Evolutionary conservation across 2,797 vertebrate species (phyloP), one percentile per base, ranked within the genome.

Genomic region (Microchirus variegatus): DNA sequence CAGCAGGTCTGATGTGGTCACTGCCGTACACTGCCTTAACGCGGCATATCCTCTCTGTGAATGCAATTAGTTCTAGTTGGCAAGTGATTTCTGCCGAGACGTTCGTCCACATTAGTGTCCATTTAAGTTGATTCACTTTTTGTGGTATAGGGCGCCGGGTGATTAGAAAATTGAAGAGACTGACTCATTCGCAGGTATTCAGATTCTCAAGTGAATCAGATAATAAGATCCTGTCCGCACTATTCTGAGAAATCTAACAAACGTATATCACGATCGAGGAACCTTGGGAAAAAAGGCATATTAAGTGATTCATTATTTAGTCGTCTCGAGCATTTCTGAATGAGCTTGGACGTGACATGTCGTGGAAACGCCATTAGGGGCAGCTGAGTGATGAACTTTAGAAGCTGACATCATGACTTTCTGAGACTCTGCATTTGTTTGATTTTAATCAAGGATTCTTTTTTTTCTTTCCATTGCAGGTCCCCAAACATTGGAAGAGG

Each of bases 181-280:
- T 85, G 81, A 81, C 82, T 83, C 81, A 85, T 90, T 45, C 51
- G 45, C 19, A 53, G 70, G 70, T 77, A 66, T 75, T 90, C 75
- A 80, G 68, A 59, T 74, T 75, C 42, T 75, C 50, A 67, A 80
- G 59, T 83, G 80, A 88, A 77, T 85, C 72, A 70, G 78, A 84
- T 75, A 87, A 87, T 85, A 57, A 76, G 57, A 70, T 80, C 76
- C 63, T 73, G 61, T 69, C 68, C 13, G 42, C 52, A 2, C 43
- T 3, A 37, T 84, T 86, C 82, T 61, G 53, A 59, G 72, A 78
- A 80, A 78, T 59, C 55, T 50, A 75, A 68, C 71, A 72, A 64
- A 74, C 37, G 52, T 73, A 75, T 72, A 71, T 81, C 63, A 70
- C 79, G 63, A 65, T 75, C 17, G 19, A 53, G 43, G 40, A 50